These are phyloP conservation scores for Polydrusus cervinus DNA, from an alignment of 2,888 invertebrate species.

Conservation along the genomic window DNA sequence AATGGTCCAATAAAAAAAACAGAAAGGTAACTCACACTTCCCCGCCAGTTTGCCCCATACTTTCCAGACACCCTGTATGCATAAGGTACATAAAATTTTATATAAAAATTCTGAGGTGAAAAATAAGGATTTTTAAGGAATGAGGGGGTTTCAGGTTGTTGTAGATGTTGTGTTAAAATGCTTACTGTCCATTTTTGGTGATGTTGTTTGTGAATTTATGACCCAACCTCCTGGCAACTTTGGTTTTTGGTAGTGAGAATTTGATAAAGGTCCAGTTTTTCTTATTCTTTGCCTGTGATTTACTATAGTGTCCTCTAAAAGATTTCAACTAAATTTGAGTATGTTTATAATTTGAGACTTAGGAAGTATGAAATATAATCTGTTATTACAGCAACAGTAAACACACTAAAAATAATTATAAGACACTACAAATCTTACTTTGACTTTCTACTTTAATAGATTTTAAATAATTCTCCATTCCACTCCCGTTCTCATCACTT, in stretches of 20 bases:
- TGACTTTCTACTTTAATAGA: slow-evolving; percentile 65
- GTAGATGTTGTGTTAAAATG: not conserved
- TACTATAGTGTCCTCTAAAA: slow-evolving; percentile 65
- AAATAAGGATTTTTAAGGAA: too few relatives aligned
- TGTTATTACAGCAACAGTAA: too few relatives aligned
- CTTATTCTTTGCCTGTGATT: slow-evolving; percentile 74
- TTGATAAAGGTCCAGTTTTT: slow-evolving; percentile 74
- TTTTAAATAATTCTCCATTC: slow-evolving; percentile 59
- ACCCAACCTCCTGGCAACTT: slow-evolving; percentile 75
- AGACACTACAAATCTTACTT: slow-evolving; percentile 59
- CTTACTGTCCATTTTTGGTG: slow-evolving; percentile 64
- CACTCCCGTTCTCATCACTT: slow-evolving; percentile 63
- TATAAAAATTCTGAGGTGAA: too few relatives aligned
- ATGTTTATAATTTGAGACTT: too few relatives aligned
- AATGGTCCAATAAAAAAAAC: too few relatives aligned
- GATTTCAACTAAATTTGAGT: not conserved
- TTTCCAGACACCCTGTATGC: too few relatives aligned
- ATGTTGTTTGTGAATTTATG: slow-evolving; percentile 65
- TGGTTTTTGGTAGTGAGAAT: slow-evolving; percentile 73
- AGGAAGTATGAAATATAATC: too few relatives aligned
- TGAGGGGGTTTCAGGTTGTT: too few relatives aligned
- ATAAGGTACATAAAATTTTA: too few relatives aligned
- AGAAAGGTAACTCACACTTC: too few relatives aligned
- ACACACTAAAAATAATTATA: too few relatives aligned
- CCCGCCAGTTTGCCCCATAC: too few relatives aligned